phyloP scores from a whole-genome alignment of 2,888 invertebrate genomes.

The Protophormia terraenovae region DNA sequence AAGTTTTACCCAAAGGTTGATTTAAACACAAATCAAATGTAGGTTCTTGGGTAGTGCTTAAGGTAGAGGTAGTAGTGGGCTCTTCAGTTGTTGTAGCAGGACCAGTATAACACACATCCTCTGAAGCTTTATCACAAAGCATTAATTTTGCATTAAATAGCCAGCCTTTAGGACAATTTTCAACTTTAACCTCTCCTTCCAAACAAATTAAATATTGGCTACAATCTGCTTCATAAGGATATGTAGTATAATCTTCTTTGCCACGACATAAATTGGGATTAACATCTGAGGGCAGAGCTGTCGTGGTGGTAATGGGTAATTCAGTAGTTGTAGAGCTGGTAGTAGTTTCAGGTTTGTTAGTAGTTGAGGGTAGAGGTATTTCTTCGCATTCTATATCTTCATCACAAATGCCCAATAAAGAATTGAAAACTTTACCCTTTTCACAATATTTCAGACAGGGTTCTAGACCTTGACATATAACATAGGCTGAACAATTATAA shows the following conservation, averaged over 20 bases:
- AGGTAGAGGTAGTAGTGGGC: slow-evolving; percentile 17
- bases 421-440: slow-evolving; percentile 71
- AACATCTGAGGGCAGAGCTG: slow-evolving; percentile 66
- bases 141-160: slow-evolving; percentile 57
- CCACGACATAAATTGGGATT: slow-evolving; percentile 67
- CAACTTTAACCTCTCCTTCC: slow-evolving; percentile 61
- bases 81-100: slow-evolving; percentile 24
- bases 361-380: slow-evolving; percentile 62
- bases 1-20: slow-evolving; percentile 28
- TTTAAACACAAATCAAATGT: slow-evolving; percentile 42
- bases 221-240: slow-evolving; percentile 73
- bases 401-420: slow-evolving; percentile 72
- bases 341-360: background rate
- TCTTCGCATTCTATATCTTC: slow-evolving; percentile 68
- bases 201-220: slow-evolving; percentile 72
- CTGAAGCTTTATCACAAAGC: slow-evolving; percentile 62
- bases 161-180: slow-evolving; percentile 69
- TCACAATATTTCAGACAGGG: slow-evolving; percentile 70
- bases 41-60: too few species aligned
- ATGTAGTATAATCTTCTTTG: slow-evolving; percentile 59
- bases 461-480: slow-evolving; percentile 71
- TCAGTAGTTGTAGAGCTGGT: background rate
- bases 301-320: background rate
- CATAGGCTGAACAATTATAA: slow-evolving; percentile 72
- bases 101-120: slow-evolving; percentile 69